Evolutionary conservation across 2,888 invertebrate species (phyloP), one percentile per base, ranked within the genome.

Genomic region (Drosophila pseudotalamancana): DNA sequence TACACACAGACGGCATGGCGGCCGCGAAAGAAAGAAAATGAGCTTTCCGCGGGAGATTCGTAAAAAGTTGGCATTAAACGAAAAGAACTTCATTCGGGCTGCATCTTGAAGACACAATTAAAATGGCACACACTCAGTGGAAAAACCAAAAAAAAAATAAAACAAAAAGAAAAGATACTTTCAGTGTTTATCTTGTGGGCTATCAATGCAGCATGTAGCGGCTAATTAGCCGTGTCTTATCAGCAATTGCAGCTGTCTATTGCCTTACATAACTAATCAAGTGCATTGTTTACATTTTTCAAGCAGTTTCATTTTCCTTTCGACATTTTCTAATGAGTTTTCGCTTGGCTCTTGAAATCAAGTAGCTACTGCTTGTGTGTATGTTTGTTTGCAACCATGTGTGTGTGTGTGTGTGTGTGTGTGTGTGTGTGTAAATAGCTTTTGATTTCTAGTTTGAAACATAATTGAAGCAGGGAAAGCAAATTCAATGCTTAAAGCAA

Each of bases 221-320:
- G 84, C 87, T 79, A 80, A 80, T 80, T 86, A 81, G 71, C 57
- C 62, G 48, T 67, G 82, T 77, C 85, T 81, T 80, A 80, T 80
- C 80, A 71, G 57, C 70, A 55, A 70, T 68, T 84, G 81, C 74
- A 57, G 73, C 69, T 66, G 63, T 77, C 63, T 64, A 50, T 53
- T 46, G 56, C 60, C 56, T 53, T 46, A 84, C 80, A 87, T 57
- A 50, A 73, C 70, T 70, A 87, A 87, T 80, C 87, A 80, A 87
- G 62, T 72, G 57, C 66, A 53, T 54, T 80, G 87, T 84, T 84
- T 84, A 70, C 66, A 54, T 50, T 59, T 60, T 45, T 72, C 59
- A 31, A 71, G 65, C 50, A 59, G 63, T 81, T 72, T 25, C 25
- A 29, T 43, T 29, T 29, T 29, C 23, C 65, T 76, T 63, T 72